These are phyloP conservation scores for Sinelater perroti DNA, from an alignment of 2,888 invertebrate genomes.

Conservation along the genomic window DNA sequence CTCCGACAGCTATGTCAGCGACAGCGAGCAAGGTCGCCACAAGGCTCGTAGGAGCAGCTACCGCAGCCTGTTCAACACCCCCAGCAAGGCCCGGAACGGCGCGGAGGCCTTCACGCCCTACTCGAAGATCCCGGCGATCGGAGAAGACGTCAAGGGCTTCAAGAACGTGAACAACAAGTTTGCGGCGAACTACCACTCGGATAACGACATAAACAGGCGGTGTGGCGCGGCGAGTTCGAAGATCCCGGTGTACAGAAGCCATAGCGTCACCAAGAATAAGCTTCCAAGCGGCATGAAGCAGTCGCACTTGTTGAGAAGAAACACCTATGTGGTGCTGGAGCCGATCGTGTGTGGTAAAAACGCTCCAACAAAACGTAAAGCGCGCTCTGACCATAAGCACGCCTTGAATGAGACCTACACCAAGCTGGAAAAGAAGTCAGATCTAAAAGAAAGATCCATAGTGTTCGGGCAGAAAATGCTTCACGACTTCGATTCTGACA, in stretches of 20 bases:
- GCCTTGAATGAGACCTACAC: slow-evolving; percentile 16
- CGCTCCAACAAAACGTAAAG: neutral
- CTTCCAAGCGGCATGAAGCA: slow-evolving; percentile 1
- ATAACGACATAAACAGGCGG: slow-evolving; percentile 20
- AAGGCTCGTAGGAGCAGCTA: slow-evolving; percentile 12
- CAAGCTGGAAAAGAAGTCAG: slow-evolving; percentile 1
- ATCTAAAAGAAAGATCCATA: slow-evolving; percentile 6
- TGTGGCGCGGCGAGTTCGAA: slow-evolving; percentile 8
- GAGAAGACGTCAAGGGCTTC: slow-evolving; percentile 20
- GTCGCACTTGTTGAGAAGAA: slow-evolving; percentile 24
- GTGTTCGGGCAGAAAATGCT: slow-evolving; percentile 21
- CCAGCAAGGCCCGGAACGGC: slow-evolving; percentile 6
- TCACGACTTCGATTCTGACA: slow-evolving; percentile 16
- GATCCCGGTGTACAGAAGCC: slow-evolving; percentile 26
- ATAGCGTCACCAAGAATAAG: slow-evolving; percentile 8
- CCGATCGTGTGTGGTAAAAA: slow-evolving; percentile 26
- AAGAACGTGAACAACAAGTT: slow-evolving; percentile 18
- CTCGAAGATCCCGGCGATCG: slow-evolving; percentile 33
- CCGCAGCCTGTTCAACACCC: neutral
- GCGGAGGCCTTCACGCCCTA: slow-evolving; percentile 27
- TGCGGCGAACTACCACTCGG: slow-evolving; percentile 27
- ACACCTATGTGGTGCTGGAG: slow-evolving; percentile 30
- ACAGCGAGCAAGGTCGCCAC: slow-evolving; percentile 8
- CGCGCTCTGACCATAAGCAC: neutral
- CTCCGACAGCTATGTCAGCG: slow-evolving; percentile 18